A percentile compares a stretch with the other conserved stretches of the same genome.
Evolutionary conservation across 2,888 invertebrate genomes (phyloP).

Genomic region (Tipula confusa): DNA sequence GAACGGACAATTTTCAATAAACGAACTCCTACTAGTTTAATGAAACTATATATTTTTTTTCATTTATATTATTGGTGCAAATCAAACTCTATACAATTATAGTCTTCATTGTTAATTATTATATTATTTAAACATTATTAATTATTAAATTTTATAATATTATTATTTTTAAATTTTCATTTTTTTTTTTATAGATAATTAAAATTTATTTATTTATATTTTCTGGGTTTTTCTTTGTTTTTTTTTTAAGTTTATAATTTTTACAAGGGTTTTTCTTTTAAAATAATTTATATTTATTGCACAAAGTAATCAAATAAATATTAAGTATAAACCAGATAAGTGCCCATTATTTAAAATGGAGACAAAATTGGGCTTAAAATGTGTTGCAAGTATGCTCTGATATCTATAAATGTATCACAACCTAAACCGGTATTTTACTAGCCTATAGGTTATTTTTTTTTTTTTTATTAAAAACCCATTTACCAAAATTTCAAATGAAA

Average conservation of each 20-base stretch:
- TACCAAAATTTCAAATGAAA: too few species aligned
- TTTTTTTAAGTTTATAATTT: neutral
- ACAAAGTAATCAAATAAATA: neutral
- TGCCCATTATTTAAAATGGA: too few species aligned
- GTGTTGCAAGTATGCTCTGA: too few species aligned
- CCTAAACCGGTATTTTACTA: too few species aligned
- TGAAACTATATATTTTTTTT: neutral
- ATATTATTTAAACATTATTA: slow-evolving; percentile 3
- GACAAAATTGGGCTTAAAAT: too few species aligned
- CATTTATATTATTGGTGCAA: neutral
- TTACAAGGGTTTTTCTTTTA: neutral
- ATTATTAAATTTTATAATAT: neutral
- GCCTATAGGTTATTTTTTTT: too few species aligned
- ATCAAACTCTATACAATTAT: slow-evolving; percentile 1
- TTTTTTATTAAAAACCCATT: too few species aligned
- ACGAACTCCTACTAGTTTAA: neutral
- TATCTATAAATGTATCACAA: too few species aligned
- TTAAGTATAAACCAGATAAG: too few species aligned
- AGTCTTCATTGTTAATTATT: slow-evolving; percentile 14
- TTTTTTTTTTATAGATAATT: neutral
- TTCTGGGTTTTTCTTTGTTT: neutral
- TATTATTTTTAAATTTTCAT: neutral
- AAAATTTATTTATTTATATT: neutral
- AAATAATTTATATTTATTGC: neutral
- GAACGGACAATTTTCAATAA: neutral